Conservation (phyloP, 2,113 vertebrate species). For the Melanerpes formicivorus region DNA sequence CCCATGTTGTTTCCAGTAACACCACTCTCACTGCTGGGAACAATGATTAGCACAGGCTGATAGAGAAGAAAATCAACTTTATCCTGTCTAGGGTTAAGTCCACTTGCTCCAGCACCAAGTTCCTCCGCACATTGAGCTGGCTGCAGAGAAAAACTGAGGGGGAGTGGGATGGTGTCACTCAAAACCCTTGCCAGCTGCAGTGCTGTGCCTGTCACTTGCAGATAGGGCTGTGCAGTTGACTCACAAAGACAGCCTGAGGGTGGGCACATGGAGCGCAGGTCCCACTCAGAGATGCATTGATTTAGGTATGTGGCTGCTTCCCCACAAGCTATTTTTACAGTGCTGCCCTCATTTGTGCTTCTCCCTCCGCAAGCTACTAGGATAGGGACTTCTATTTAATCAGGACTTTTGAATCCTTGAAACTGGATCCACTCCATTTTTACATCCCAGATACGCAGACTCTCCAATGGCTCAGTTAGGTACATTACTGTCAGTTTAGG, state of each 20-base stretch:
- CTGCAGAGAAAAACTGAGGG: neutral
- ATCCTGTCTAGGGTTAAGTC: neutral
- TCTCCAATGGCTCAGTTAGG: neutral
- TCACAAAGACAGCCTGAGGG: neutral
- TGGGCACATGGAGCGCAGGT: fast-evolving
- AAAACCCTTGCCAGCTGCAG: neutral
- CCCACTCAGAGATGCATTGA: neutral
- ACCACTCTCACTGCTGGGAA: neutral
- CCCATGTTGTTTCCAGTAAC: neutral
- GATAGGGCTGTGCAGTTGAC: neutral
- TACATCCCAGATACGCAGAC: neutral
- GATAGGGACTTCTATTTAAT: neutral
- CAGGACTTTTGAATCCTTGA: neutral
- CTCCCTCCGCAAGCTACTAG: neutral
- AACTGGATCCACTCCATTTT: neutral
- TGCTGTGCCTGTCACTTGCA: neutral
- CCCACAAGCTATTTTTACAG: neutral
- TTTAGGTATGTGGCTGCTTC: neutral
- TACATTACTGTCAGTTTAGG: neutral
- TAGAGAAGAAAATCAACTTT: neutral
- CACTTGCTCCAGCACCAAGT: neutral
- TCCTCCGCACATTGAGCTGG: neutral
- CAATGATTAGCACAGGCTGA: neutral
- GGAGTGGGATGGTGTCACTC: neutral
- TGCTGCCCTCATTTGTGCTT: neutral